A percentile compares a stretch with the other conserved stretches of the same genome.
Conservation (phyloP, 2,113 vertebrate genomes). For the Indicator maculatus region DNA sequence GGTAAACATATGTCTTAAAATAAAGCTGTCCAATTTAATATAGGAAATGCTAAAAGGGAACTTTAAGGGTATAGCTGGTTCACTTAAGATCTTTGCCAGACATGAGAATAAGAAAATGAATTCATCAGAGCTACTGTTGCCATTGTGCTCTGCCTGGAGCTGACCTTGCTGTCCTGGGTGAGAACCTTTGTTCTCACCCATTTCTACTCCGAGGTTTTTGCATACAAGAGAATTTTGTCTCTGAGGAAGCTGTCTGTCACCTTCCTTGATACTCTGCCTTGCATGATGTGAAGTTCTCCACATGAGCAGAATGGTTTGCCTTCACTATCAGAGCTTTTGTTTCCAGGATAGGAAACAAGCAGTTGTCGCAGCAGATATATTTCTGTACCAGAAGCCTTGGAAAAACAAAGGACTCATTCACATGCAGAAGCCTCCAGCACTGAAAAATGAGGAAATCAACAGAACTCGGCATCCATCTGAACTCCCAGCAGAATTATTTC, state of each 20-base stretch:
- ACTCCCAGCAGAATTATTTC: conserved; percentile 37
- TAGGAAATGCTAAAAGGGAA: not conserved
- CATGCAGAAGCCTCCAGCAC: conserved; percentile 41
- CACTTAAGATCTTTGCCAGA: not conserved
- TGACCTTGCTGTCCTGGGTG: not conserved
- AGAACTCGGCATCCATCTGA: not conserved
- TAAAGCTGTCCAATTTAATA: not conserved
- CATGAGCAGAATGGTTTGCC: not conserved
- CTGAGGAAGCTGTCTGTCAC: not conserved
- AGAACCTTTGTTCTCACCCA: not conserved
- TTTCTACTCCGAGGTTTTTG: not conserved
- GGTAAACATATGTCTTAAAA: not conserved
- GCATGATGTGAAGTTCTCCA: not conserved
- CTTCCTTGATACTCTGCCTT: not conserved
- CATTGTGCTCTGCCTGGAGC: not conserved
- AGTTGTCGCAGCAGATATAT: conserved; percentile 23
- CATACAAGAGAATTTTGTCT: not conserved
- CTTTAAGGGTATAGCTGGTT: not conserved
- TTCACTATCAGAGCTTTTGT: not conserved
- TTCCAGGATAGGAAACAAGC: not conserved
- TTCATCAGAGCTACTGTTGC: not conserved
- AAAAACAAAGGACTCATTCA: conserved; percentile 51
- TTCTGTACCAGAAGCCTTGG: conserved; percentile 36
- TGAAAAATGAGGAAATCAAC: conserved; percentile 51
- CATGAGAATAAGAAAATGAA: not conserved